These are phyloP conservation scores for Thunnus thynnus DNA, from an alignment of 2,113 vertebrate genomes.

Conservation along the genomic window DNA sequence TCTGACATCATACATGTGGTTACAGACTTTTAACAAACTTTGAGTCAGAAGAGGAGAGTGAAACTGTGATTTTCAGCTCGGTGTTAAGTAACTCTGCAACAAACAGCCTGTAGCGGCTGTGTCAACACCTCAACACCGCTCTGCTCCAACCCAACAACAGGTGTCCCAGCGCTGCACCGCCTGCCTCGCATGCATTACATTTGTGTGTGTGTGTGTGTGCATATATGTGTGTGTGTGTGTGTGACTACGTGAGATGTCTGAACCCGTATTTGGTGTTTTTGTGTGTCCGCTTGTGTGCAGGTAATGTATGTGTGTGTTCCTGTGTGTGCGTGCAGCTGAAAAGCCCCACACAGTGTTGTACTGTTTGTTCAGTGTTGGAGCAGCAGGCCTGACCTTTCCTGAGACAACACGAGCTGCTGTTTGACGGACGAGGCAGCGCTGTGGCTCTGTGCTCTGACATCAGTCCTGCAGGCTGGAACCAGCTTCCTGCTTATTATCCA, in stretches of 20 bases:
- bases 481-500: slow-evolving; percentile 40
- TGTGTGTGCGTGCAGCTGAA: slow-evolving; percentile 13
- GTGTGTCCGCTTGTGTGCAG: slow-evolving; percentile 5
- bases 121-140: slow-evolving; percentile 18
- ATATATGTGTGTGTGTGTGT: neutral
- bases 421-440: slow-evolving; percentile 34
- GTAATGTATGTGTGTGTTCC: slow-evolving; percentile 4
- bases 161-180: slow-evolving; percentile 46
- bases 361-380: slow-evolving; percentile 66
- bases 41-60: neutral
- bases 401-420: slow-evolving; percentile 61
- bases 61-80: neutral
- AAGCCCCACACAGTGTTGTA: slow-evolving; percentile 35
- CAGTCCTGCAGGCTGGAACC: slow-evolving; percentile 47
- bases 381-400: slow-evolving; percentile 74
- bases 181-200: slow-evolving; percentile 56
- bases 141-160: slow-evolving; percentile 62
- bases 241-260: slow-evolving; percentile 9
- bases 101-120: slow-evolving; percentile 33
- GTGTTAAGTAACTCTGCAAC: too few species aligned
- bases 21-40: neutral
- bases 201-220: slow-evolving; percentile 22
- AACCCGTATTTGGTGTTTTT: slow-evolving; percentile 24
- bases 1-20: neutral
- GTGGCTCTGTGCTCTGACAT: slow-evolving; percentile 35